Evolutionary conservation across 1,140 invertebrate genomes (phyloP).

Genomic region (Drosophila subobscura): DNA sequence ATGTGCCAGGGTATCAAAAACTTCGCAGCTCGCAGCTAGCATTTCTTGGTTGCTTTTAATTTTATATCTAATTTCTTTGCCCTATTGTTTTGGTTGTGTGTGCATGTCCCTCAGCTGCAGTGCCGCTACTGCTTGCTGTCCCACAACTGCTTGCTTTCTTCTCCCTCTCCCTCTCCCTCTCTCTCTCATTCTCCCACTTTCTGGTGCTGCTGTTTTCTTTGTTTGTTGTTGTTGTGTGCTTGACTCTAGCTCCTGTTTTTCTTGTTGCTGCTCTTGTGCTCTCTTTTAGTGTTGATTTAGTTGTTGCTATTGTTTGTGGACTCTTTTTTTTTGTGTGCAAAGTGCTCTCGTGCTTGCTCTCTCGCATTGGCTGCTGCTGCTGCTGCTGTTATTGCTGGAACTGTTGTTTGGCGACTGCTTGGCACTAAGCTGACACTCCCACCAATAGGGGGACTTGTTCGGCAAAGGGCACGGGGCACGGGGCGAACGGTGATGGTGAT

Average conservation of each 20-base stretch:
- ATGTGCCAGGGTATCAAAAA: constrained; percentile 1
- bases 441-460: constrained; percentile 21
- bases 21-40: constrained; percentile 1
- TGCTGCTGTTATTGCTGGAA: constrained; percentile 19
- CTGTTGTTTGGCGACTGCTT: constrained; percentile 62
- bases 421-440: constrained; percentile 62
- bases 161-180: neutral
- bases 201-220: neutral
- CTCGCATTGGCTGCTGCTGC: neutral
- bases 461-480: constrained; percentile 15
- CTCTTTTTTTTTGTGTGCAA: constrained; percentile 45
- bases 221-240: constrained; percentile 15
- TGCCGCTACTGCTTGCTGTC: too few species aligned
- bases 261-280: constrained; percentile 23
- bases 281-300: constrained; percentile 55
- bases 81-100: constrained; percentile 28
- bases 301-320: constrained; percentile 50
- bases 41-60: constrained; percentile 6
- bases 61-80: constrained; percentile 21
- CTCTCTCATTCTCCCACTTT: neutral
- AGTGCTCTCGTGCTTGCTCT: constrained; percentile 26
- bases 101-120: constrained; percentile 31
- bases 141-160: neutral
- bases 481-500: too few species aligned
- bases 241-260: constrained; percentile 28